Conservation (phyloP, 1,140 invertebrate genomes). For the Lucilia cuprina region DNA sequence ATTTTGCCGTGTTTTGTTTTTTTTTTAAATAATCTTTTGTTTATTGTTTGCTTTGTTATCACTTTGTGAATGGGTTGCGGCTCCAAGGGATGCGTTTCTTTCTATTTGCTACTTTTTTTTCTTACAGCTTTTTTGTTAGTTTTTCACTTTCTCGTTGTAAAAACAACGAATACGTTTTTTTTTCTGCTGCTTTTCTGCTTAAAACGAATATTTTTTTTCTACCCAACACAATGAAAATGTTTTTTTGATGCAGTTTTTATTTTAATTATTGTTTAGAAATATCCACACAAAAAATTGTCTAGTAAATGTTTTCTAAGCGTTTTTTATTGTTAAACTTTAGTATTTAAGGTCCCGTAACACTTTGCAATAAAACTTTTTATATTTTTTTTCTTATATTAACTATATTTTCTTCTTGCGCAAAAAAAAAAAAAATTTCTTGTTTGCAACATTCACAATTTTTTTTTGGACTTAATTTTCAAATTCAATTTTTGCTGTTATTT, state of each 20-base stretch:
- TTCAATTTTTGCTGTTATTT: neutral
- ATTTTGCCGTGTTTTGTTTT: neutral
- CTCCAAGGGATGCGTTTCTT: neutral
- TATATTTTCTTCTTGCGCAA: slow-evolving; percentile 20
- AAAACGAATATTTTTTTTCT: neutral
- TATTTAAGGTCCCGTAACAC: neutral
- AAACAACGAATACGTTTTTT: neutral
- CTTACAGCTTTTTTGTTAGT: neutral
- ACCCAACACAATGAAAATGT: neutral
- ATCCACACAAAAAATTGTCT: neutral
- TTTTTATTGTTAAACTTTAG: neutral
- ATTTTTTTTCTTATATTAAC: neutral
- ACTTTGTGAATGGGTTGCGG: slow-evolving; percentile 16
- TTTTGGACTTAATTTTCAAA: slow-evolving; percentile 1
- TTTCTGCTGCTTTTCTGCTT: neutral
- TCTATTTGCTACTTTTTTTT: neutral
- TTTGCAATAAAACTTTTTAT: neutral
- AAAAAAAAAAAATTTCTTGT: neutral
- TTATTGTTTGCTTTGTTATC: neutral
- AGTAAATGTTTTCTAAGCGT: too few relatives aligned
- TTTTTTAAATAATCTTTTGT: neutral
- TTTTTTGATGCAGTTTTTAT: slow-evolving; percentile 3
- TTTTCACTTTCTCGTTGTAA: slow-evolving; percentile 15
- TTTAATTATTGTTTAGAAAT: neutral
- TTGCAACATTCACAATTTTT: slow-evolving; percentile 27